These are phyloP conservation scores for Girardia tigrina DNA, from an alignment of 2,888 invertebrate species.

Conservation along the genomic window DNA sequence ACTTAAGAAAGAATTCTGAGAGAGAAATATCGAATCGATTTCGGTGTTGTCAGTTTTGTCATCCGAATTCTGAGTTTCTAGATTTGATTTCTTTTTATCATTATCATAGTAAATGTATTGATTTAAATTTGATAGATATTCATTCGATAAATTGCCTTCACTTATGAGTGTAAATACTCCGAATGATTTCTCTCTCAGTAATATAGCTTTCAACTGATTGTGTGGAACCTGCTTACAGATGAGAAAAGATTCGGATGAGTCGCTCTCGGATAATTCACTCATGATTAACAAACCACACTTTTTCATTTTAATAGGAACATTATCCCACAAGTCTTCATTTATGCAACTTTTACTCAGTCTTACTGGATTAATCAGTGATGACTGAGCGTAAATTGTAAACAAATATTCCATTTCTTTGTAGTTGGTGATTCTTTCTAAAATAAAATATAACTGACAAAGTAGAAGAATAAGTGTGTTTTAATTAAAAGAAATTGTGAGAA, in stretches of 20 bases:
- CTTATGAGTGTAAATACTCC: not conserved
- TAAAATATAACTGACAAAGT: too few species aligned
- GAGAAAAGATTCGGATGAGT: not conserved
- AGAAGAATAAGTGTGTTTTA: too few species aligned
- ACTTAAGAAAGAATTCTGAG: not conserved
- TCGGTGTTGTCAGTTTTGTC: not conserved
- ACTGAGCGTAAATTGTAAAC: not conserved
- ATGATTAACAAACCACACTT: not conserved
- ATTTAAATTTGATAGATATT: not conserved
- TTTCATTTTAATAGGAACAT: not conserved
- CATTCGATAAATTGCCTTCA: not conserved
- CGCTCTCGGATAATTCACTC: not conserved
- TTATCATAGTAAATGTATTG: not conserved
- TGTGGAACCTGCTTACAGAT: slow-evolving; percentile 5
- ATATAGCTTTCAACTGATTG: not conserved
- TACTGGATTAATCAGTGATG: not conserved
- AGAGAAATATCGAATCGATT: not conserved
- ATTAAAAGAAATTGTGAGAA: too few species aligned
- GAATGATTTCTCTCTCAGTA: not conserved
- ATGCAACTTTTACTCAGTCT: not conserved
- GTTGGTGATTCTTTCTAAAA: not conserved
- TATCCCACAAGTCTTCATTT: not conserved
- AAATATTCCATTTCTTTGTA: not conserved
- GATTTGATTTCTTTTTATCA: not conserved
- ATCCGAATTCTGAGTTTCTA: too few species aligned